Conservation (phyloP, 2,888 invertebrate genomes). For the Metellina segmentata region DNA sequence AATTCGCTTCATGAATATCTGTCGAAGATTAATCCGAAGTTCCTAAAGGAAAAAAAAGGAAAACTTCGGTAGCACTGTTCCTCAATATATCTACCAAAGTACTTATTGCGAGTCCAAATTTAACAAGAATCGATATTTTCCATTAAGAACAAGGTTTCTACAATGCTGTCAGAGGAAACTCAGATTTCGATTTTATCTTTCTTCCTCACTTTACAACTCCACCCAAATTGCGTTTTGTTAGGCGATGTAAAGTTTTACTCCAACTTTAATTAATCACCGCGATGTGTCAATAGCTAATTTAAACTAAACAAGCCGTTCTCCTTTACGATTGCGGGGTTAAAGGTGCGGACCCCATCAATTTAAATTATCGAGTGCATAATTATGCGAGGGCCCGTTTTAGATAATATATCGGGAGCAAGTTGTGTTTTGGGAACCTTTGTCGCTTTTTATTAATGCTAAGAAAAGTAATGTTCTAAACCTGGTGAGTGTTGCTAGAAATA, state of each 20-base stretch:
- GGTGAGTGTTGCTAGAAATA: no score
- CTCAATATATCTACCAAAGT: neutral
- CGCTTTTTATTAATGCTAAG: no score
- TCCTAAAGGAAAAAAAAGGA: neutral
- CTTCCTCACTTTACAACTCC: neutral
- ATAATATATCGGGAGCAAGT: no score
- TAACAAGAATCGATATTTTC: conserved; percentile 60
- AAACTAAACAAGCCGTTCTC: neutral
- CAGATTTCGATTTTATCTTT: conserved; percentile 27
- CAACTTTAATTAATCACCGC: conserved; percentile 40
- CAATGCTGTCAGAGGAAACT: conserved; percentile 20
- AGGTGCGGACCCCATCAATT: neutral
- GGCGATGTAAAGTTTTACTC: neutral
- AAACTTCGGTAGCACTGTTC: neutral
- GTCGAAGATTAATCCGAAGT: neutral
- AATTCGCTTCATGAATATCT: neutral
- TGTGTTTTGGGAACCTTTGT: no score
- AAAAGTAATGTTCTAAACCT: no score
- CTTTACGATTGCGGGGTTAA: neutral
- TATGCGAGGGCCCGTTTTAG: neutral
- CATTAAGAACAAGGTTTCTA: conserved; percentile 44
- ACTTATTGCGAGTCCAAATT: conserved; percentile 30
- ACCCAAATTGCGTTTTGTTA: conserved; percentile 34
- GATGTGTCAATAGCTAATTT: conserved; percentile 57
- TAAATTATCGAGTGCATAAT: neutral